These are phyloP conservation scores for Platyrinchus mystaceus DNA, from an alignment of 2,797 vertebrate species.

Conservation along the genomic window DNA sequence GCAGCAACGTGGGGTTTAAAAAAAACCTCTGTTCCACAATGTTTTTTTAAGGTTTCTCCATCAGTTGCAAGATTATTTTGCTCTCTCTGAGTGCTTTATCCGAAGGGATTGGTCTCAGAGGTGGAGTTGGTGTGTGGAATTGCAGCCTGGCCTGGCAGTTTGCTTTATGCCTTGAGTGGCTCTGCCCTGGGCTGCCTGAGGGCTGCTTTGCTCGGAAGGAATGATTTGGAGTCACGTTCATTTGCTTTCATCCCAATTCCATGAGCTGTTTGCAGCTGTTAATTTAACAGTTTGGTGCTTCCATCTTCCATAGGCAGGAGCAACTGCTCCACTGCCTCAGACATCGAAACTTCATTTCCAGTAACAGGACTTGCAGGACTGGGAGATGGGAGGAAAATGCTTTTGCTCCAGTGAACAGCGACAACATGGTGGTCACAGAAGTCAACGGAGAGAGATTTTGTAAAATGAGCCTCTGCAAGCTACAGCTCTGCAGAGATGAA, in stretches of 20 bases:
- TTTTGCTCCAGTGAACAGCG: conserved; percentile 2
- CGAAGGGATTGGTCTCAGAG: background rate
- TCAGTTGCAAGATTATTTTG: conserved; percentile 19
- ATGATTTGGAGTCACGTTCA: background rate
- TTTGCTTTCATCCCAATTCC: conserved; percentile 15
- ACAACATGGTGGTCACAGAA: background rate
- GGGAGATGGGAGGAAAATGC: background rate
- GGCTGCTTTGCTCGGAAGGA: background rate
- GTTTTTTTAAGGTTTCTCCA: conserved; percentile 51
- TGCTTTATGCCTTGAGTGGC: background rate
- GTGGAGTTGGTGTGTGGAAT: background rate
- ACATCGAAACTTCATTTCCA: conserved; percentile 31
- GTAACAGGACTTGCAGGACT: conserved; percentile 32
- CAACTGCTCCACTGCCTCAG: background rate
- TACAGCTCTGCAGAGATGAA: background rate
- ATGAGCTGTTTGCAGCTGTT: conserved; percentile 48
- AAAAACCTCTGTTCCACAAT: conserved; percentile 7
- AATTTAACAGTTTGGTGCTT: conserved; percentile 64
- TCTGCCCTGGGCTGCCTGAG: background rate
- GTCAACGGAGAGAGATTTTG: background rate
- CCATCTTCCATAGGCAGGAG: conserved; percentile 33
- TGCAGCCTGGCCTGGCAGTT: background rate
- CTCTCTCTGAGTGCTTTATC: background rate
- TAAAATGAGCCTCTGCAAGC: background rate
- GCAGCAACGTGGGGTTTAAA: background rate